A percentile compares a stretch with the other conserved stretches of the same genome.
Conservation (phyloP, 2,113 vertebrate genomes). For the Cephalopterus ornatus region DNA sequence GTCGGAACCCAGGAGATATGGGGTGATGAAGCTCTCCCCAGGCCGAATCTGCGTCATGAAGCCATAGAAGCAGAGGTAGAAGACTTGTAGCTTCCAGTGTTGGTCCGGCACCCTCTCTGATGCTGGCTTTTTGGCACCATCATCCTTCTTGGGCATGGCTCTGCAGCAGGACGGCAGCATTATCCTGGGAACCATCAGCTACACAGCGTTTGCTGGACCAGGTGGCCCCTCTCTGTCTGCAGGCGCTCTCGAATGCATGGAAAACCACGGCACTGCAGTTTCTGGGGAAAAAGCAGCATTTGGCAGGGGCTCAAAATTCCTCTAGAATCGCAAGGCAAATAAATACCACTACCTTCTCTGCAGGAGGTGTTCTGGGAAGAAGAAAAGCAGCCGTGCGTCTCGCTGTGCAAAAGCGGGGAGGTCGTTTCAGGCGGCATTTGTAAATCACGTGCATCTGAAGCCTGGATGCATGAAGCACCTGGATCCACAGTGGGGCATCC, state of each 20-base stretch:
- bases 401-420: background rate
- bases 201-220: background rate
- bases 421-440: rapidly evolving
- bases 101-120: background rate
- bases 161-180: background rate
- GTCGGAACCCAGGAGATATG: background rate
- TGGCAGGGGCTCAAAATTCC: conserved; percentile 28
- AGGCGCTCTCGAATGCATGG: background rate
- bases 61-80: conserved; percentile 56
- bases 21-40: conserved; percentile 56
- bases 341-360: conserved; percentile 35
- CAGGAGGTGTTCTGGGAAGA: conserved; percentile 29
- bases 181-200: background rate
- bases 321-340: conserved; percentile 17
- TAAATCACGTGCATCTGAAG: background rate
- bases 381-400: background rate
- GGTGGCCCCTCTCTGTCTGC: background rate
- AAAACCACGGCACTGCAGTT: background rate
- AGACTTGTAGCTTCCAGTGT: conserved; percentile 50
- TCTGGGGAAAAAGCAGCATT: conserved; percentile 22
- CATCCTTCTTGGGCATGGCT: background rate
- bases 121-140: background rate
- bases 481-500: background rate
- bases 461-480: rapidly evolving
- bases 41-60: conserved; percentile 59